Conservation (phyloP, 1,140 invertebrate genomes). For the Drosophila takahashii region DNA sequence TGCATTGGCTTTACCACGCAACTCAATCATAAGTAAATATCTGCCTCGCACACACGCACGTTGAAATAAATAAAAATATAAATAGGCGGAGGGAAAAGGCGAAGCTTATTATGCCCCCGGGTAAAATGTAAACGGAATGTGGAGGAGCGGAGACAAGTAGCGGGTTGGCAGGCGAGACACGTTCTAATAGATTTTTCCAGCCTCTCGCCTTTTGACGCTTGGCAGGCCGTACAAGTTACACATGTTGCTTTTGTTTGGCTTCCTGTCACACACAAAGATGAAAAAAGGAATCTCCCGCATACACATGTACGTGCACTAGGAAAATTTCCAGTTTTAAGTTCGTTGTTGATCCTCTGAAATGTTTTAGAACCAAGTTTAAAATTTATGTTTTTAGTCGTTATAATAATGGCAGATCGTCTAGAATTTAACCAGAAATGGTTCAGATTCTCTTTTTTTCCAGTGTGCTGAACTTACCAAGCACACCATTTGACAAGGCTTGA, state of each 20-base stretch:
- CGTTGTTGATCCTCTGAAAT: not conserved
- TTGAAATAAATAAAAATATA: conserved; percentile 52
- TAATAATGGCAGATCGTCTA: too few species aligned
- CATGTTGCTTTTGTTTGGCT: conserved; percentile 82
- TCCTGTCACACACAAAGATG: conserved; percentile 63
- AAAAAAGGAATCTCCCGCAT: conserved; percentile 9
- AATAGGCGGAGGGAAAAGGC: conserved; percentile 19
- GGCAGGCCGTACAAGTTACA: conserved; percentile 76
- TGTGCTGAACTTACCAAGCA: conserved; percentile 12
- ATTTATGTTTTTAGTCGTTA: not conserved
- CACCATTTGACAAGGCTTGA: conserved; percentile 68
- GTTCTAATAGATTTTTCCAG: conserved; percentile 82
- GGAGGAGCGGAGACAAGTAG: conserved; percentile 26
- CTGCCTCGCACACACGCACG: conserved; percentile 54
- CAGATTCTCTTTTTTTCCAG: not conserved
- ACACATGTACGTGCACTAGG: not conserved
- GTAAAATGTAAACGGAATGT: conserved; percentile 68
- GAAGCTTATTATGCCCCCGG: conserved; percentile 79
- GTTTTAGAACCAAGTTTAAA: not conserved
- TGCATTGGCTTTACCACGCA: conserved; percentile 56
- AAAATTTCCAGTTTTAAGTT: not conserved
- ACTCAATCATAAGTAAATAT: conserved; percentile 83
- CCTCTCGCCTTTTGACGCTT: conserved; percentile 69
- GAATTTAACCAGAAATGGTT: not conserved
- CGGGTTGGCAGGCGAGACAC: conserved; percentile 76